Base-by-base conservation (phyloP, 1,140 invertebrate species). In the Adoxophyes honmai region DNA sequence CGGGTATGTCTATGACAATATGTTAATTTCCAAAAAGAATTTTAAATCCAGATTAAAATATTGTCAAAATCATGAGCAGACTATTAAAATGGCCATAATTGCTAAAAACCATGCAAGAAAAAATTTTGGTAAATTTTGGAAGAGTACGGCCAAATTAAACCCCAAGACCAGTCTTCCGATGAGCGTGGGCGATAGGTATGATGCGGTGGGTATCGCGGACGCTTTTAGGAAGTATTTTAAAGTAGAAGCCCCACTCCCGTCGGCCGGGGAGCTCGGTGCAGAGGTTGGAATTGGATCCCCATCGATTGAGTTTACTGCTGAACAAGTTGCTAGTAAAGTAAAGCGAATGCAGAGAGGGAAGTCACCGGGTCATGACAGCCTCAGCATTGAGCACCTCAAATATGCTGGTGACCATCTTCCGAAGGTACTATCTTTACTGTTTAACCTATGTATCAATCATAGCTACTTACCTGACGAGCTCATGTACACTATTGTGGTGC, bases 111-210 rank as follows among this genome's bases (percentile, higher is more conserved):
- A 63, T 28, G 7, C n/a, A 16, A 35, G 53, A 10, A 55, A 55
- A n/a, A 34, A 42, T 4, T 55, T 63, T 35, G 15, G n/a, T 0
- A 14, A 55, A 51, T 58, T 55, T 21, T 58, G 56, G 56, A 59
- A 55, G 53, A 53, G 42, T 48, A 64, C 61, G 7, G 55, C 52
- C 13, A 59, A 55, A 9, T 11, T 59, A 11, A 64, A 56, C 33
- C 42, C 37, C 7, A 42, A 4, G 15, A 13, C 61, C 14, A 53
- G 54, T 16, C 28, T 42, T 8, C 61, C 57, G 6, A 28, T 34
- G 57, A 59, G 53, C 33, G 53, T 64, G 1, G 34, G 18, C n/a
- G 36, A 52, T 37, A n/a, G 14, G 9, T 13, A 34, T 34, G 57
- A 64, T 4, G 39, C 57, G 0, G 36, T 10, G 0, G 53, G 42